These are phyloP conservation scores for Trichogramma evanescens DNA, from an alignment of 2,888 invertebrate species.

Conservation along the genomic window DNA sequence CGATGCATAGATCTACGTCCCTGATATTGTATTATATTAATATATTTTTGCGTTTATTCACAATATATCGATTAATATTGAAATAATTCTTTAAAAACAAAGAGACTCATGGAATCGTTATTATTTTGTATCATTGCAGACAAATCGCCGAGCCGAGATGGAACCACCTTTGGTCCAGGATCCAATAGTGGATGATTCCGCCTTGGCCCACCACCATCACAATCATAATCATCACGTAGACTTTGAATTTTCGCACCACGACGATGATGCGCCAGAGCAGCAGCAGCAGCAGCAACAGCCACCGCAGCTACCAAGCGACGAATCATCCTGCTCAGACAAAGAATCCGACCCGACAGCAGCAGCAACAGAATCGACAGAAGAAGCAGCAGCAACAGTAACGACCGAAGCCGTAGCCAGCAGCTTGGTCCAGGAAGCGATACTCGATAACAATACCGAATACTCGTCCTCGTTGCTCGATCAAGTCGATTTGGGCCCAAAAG, in stretches of 20 bases:
- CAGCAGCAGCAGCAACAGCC: background rate
- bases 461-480: conserved; percentile 14
- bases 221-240: too few species aligned
- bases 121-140: conserved; percentile 21
- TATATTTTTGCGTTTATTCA: too few species aligned
- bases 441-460: background rate
- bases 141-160: conserved; percentile 33
- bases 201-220: conserved; percentile 33
- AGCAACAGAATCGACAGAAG: background rate
- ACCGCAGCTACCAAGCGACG: background rate
- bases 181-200: conserved; percentile 12
- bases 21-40: too few species aligned
- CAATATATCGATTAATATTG: too few species aligned
- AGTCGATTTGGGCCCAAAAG: conserved; percentile 10
- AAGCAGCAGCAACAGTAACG: background rate
- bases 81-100: too few species aligned
- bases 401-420: background rate
- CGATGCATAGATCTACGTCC: too few species aligned
- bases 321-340: too few species aligned
- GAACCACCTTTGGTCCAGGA: conserved; percentile 36
- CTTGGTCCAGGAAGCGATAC: background rate
- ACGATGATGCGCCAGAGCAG: background rate
- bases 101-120: too few species aligned
- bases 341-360: background rate
- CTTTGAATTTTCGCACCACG: background rate